A percentile compares a stretch with the other conserved stretches of the same genome.
Conservation (phyloP, 2,888 invertebrate genomes). For the Metopia argyrocephala region DNA sequence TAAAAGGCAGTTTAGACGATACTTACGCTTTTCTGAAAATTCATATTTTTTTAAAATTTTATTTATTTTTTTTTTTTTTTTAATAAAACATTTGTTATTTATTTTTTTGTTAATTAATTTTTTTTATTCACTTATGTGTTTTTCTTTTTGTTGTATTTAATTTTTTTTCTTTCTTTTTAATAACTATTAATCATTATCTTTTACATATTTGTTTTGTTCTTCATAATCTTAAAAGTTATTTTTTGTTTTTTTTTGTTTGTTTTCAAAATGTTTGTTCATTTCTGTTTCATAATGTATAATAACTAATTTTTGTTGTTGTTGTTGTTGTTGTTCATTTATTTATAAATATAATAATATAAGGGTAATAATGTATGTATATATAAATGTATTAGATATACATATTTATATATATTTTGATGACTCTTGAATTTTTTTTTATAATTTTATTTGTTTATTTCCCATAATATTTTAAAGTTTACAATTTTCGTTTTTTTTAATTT, state of each 20-base stretch:
- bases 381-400: too few relatives aligned
- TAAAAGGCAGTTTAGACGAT: too few relatives aligned
- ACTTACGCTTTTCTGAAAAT: too few relatives aligned
- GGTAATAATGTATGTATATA: conserved; percentile 52
- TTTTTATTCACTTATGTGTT: conserved; percentile 59
- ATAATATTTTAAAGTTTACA: conserved; percentile 56
- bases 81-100: conserved; percentile 3
- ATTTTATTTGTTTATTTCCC: conserved; percentile 45
- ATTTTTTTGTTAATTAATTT: conserved; percentile 57
- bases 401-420: conserved; percentile 61
- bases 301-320: conserved; percentile 56
- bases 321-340: conserved; percentile 45
- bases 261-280: conserved; percentile 26
- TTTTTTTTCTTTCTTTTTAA: conserved; percentile 55
- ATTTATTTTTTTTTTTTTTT: neutral
- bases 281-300: conserved; percentile 62
- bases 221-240: conserved; percentile 60
- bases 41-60: neutral
- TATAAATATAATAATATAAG: conserved; percentile 65
- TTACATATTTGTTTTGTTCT: conserved; percentile 56
- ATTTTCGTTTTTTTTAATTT: conserved; percentile 45
- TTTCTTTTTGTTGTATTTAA: conserved; percentile 47
- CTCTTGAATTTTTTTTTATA: conserved; percentile 46
- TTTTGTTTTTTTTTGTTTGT: conserved; percentile 46
- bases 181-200: conserved; percentile 64